Percentiles rank a stretch among this genome's conserved stretches.
Evolutionary conservation across 2,888 invertebrate species (phyloP).

Genomic region (Gasteruption jaculator): DNA sequence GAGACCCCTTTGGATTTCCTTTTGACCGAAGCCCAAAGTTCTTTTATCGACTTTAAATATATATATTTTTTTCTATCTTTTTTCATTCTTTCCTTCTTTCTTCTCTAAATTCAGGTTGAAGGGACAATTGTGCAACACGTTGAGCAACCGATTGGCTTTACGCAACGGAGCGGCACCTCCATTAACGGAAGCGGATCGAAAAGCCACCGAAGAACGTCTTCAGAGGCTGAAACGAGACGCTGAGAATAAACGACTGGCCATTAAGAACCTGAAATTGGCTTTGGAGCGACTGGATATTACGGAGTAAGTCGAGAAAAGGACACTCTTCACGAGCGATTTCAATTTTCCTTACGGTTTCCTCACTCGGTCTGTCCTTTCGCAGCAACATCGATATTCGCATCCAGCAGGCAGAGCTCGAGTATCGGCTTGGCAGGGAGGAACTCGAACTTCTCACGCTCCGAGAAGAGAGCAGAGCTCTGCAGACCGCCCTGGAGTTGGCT

Average conservation of each 20-base stretch:
- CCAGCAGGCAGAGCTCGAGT: constrained; percentile 86
- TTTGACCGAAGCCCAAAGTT: constrained; percentile 3
- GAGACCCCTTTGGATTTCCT: constrained; percentile 23
- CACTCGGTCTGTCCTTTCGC: constrained; percentile 32
- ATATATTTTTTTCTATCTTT: not conserved
- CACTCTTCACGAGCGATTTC: not conserved
- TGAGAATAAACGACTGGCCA: constrained; percentile 72
- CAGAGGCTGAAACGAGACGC: constrained; percentile 63
- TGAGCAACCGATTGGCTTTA: constrained; percentile 52
- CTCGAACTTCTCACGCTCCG: constrained; percentile 77
- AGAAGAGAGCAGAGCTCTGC: constrained; percentile 77
- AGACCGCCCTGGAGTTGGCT: constrained; percentile 67
- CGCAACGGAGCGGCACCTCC: constrained; percentile 49
- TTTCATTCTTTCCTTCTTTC: not conserved
- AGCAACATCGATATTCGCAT: constrained; percentile 87
- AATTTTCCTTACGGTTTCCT: not conserved
- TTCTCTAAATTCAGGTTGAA: constrained; percentile 53
- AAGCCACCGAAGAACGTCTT: constrained; percentile 60
- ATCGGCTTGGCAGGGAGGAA: constrained; percentile 83
- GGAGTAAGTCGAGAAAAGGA: constrained; percentile 62
- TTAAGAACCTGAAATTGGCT: constrained; percentile 75
- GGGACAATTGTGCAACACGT: constrained; percentile 64
- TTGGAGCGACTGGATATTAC: constrained; percentile 81
- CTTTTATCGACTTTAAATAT: not conserved
- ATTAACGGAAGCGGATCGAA: constrained; percentile 57